Conservation (phyloP, 2,113 vertebrate species). For the Etheostoma spectabile region DNA sequence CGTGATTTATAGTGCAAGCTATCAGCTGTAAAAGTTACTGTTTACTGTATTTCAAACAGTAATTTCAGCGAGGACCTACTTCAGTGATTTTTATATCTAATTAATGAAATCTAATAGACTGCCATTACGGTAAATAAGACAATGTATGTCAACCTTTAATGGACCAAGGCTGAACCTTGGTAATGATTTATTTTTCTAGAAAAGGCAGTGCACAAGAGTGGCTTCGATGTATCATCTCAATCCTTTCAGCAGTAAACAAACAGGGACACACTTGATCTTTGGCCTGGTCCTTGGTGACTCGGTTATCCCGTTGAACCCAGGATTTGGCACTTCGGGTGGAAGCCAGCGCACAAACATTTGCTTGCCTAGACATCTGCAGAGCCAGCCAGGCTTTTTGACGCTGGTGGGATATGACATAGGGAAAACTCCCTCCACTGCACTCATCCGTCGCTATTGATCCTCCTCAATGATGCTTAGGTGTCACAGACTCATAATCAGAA, state of each 20-base stretch:
- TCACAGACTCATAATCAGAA: conserved; percentile 49
- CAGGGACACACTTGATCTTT: neutral
- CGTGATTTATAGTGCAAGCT: neutral
- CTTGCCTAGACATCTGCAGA: conserved; percentile 21
- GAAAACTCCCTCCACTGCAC: conserved; percentile 41
- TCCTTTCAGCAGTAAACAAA: neutral
- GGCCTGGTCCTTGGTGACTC: neutral
- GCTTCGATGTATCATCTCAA: neutral
- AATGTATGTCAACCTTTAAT: neutral
- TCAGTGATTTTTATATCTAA: neutral
- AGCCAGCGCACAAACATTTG: conserved; percentile 17
- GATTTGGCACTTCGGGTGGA: neutral
- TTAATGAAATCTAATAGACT: neutral
- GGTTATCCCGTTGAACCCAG: neutral
- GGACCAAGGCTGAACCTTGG: neutral
- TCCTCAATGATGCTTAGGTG: conserved; percentile 51
- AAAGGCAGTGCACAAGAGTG: neutral
- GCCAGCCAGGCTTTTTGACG: conserved; percentile 44
- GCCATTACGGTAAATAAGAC: neutral
- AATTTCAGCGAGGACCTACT: neutral
- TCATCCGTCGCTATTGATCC: conserved; percentile 62
- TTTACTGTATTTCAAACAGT: neutral
- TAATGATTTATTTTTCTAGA: neutral
- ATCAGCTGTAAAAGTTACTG: neutral
- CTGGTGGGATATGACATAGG: conserved; percentile 40